Percentiles rank a stretch among this genome's conserved stretches.
These are phyloP conservation scores for Gallinago media DNA, from an alignment of 2,113 vertebrate genomes.

Conservation along the genomic window DNA sequence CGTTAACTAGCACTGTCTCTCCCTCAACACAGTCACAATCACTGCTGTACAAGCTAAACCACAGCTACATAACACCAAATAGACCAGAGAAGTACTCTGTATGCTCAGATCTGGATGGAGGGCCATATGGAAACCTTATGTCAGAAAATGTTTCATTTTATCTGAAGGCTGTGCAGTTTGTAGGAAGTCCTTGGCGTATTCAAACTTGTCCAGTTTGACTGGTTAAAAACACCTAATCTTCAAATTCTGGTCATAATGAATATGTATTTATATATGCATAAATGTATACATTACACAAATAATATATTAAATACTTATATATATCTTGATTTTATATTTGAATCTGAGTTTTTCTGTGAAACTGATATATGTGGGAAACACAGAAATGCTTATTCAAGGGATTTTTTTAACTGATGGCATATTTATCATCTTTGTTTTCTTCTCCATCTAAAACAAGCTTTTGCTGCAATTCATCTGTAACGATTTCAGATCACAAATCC, in stretches of 20 bases:
- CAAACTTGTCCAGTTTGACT: not conserved
- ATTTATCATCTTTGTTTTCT: not conserved
- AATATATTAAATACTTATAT: not conserved
- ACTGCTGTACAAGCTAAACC: not conserved
- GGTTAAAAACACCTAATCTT: not conserved
- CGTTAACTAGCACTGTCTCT: not conserved
- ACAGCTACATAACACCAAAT: not conserved
- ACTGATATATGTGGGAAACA: not conserved
- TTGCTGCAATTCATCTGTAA: not conserved
- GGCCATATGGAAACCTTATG: not conserved
- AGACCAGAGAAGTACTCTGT: fast-evolving
- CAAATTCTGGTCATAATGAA: not conserved
- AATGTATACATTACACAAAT: not conserved
- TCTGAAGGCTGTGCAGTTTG: not conserved
- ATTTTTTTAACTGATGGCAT: not conserved
- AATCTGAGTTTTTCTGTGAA: not conserved
- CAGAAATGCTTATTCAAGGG: not conserved
- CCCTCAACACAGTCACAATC: not conserved
- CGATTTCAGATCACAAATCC: not conserved
- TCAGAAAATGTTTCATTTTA: not conserved
- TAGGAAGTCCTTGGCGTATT: not conserved
- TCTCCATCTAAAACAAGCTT: not conserved
- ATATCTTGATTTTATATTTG: not conserved
- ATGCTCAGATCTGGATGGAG: not conserved
- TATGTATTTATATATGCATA: not conserved